phyloP scores from a whole-genome alignment of 2,888 invertebrate species.

The Chouioia cunea region DNA sequence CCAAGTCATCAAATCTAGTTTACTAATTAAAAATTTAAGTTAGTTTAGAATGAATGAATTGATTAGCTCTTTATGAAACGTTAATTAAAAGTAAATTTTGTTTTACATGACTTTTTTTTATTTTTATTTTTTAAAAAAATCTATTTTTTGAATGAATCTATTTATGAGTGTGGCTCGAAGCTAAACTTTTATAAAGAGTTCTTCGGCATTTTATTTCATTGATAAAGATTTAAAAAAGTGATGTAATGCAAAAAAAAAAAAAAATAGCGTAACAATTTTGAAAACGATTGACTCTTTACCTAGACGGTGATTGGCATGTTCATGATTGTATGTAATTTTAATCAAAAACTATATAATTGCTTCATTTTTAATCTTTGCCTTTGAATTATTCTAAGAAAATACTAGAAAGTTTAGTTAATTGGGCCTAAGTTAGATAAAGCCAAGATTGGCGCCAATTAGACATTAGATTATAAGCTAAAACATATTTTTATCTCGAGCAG shows the following conservation, averaged over 20 bases:
- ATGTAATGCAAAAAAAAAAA: too few relatives aligned
- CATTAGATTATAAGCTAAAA: conserved; percentile 35
- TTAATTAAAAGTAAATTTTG: conserved; percentile 13
- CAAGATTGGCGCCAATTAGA: conserved; percentile 30
- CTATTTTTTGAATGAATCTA: background rate
- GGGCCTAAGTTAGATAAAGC: too few relatives aligned
- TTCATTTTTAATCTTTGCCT: conserved; percentile 41
- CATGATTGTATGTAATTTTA: conserved; percentile 36
- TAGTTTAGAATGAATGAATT: conserved; percentile 6
- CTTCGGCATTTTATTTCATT: too few relatives aligned
- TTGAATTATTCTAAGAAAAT: conserved; percentile 35
- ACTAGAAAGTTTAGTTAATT: conserved; percentile 34
- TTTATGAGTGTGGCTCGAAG: too few relatives aligned
- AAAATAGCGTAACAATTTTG: too few relatives aligned
- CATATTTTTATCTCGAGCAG: conserved; percentile 34
- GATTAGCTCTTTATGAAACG: conserved; percentile 24
- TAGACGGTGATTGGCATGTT: conserved; percentile 20
- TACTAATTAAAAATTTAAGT: conserved; percentile 7
- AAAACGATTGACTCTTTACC: background rate
- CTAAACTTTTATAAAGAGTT: too few relatives aligned
- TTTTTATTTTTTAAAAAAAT: conserved; percentile 17
- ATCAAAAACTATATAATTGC: conserved; percentile 40
- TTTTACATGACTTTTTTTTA: conserved; percentile 6
- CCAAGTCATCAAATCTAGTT: background rate
- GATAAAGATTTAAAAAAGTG: too few relatives aligned